phyloP scores from a whole-genome alignment of 2,888 invertebrate species.

The Tiphia femorata region DNA sequence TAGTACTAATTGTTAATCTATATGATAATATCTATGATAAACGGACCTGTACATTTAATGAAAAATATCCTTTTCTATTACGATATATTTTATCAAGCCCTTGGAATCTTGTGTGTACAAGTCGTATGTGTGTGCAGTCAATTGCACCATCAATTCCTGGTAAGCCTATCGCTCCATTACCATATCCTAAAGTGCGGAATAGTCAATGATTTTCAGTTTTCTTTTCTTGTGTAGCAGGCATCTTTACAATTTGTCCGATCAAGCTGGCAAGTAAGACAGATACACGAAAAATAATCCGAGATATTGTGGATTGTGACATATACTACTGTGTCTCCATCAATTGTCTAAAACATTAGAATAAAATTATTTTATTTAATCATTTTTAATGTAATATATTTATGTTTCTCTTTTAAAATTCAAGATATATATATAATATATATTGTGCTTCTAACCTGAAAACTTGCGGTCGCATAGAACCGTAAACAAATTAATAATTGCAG shows the following conservation, averaged over 20 bases:
- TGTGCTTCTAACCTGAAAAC: no score
- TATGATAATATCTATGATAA: not conserved
- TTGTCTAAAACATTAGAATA: no score
- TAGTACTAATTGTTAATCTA: not conserved
- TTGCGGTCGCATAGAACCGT: no score
- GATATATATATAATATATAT: no score
- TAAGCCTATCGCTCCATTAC: slow-evolving; percentile 28
- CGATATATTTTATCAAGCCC: not conserved
- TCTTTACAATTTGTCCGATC: slow-evolving; percentile 6
- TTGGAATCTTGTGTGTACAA: not conserved
- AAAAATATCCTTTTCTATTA: not conserved
- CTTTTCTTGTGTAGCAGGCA: no score
- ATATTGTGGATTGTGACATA: no score
- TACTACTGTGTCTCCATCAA: no score
- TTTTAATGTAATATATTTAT: no score
- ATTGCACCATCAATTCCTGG: slow-evolving; percentile 30
- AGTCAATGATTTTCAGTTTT: slow-evolving; percentile 24
- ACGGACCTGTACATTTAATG: no score
- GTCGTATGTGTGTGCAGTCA: slow-evolving; percentile 30
- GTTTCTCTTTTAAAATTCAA: no score
- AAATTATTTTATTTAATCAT: no score
- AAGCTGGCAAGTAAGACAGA: slow-evolving; percentile 14
- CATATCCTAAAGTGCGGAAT: no score
- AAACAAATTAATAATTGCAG: slow-evolving; percentile 26
- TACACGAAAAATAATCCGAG: slow-evolving; percentile 25